Evolutionary conservation across 2,113 vertebrate genomes (phyloP).

Genomic region (Pampusana beccarii): DNA sequence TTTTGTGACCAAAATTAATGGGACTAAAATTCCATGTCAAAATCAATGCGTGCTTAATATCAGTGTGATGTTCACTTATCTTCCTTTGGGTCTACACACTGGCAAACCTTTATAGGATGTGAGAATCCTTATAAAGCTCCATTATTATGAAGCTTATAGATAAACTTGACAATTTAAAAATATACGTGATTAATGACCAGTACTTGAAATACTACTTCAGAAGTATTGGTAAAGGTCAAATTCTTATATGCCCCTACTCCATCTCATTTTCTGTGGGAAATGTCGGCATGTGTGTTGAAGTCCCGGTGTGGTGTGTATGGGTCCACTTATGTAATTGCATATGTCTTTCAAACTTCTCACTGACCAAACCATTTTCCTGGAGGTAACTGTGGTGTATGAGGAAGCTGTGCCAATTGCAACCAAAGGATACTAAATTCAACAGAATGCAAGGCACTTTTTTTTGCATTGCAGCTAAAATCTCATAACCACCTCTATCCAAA

Average conservation of each 20-base stretch:
- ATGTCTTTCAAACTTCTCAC: neutral
- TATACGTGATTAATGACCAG: neutral
- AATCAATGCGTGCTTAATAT: neutral
- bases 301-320: neutral
- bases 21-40: neutral
- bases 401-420: neutral
- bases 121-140: neutral
- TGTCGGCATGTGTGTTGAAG: neutral
- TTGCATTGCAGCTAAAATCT: neutral
- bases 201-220: neutral
- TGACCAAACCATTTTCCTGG: neutral
- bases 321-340: neutral
- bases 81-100: neutral
- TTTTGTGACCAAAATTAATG: neutral
- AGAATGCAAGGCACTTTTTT: neutral
- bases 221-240: neutral
- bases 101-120: neutral
- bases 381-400: neutral
- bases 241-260: neutral
- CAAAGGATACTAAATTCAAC: neutral
- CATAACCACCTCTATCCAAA: neutral
- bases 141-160: neutral
- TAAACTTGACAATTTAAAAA: neutral
- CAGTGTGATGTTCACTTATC: neutral
- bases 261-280: neutral